phyloP scores from a whole-genome alignment of 2,113 vertebrate species.

The Silurus meridionalis region DNA sequence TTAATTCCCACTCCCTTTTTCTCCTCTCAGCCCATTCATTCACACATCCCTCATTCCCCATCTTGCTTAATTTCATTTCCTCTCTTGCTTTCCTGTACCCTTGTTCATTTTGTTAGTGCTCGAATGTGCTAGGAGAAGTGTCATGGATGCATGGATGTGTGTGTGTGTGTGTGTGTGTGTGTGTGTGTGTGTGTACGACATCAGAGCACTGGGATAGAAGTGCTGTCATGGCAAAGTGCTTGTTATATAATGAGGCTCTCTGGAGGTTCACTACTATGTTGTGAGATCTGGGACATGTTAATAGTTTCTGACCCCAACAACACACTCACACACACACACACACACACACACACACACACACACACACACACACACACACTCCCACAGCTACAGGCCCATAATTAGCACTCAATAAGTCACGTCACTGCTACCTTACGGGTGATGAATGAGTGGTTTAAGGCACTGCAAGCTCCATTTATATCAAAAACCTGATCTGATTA shows the following conservation, averaged over 20 bases:
- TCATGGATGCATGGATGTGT: not conserved
- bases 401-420: not conserved
- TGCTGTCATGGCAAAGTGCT: not conserved
- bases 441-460: conserved; percentile 6
- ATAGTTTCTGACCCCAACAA: not conserved
- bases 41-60: not conserved
- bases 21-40: not conserved
- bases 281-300: not conserved
- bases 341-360: not conserved
- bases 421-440: not conserved
- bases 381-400: not conserved
- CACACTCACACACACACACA: not conserved
- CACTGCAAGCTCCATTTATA: conserved; percentile 9
- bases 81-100: not conserved
- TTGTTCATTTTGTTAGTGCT: not conserved
- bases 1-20: not conserved
- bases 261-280: not conserved
- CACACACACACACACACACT: not conserved
- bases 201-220: not conserved
- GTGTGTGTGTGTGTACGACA: no score
- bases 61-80: conserved; percentile 1
- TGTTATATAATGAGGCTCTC: not conserved
- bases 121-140: not conserved
- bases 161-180: not conserved
- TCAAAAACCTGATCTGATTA: not conserved